These are phyloP conservation scores for Cryptus viduatorius DNA, from an alignment of 2,888 invertebrate species.

Conservation along the genomic window DNA sequence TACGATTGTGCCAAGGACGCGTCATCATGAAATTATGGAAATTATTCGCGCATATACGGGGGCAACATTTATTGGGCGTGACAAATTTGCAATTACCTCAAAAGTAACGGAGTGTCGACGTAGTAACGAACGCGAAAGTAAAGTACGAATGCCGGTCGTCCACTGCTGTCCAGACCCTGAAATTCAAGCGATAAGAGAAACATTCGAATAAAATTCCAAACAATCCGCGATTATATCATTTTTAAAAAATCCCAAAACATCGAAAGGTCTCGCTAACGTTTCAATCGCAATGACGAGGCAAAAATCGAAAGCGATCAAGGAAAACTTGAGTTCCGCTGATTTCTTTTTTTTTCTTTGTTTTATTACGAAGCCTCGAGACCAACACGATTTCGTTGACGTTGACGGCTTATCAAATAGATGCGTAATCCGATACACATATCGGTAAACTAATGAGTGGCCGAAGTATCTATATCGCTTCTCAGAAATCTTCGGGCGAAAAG, in stretches of 20 bases:
- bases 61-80: neutral
- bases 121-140: constrained; percentile 97
- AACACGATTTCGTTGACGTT: neutral
- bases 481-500: constrained; percentile 17
- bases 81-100: constrained; percentile 87
- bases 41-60: constrained; percentile 1
- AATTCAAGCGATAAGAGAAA: constrained; percentile 77
- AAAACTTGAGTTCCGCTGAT: neutral
- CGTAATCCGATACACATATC: neutral
- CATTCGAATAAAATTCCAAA: constrained; percentile 40
- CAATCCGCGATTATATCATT: constrained; percentile 21
- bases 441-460: neutral
- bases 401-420: neutral
- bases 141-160: constrained; percentile 94
- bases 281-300: neutral
- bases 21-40: neutral
- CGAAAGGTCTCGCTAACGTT: neutral
- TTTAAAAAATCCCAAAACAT: constrained; percentile 9
- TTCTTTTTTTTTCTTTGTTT: too few species aligned
- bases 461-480: neutral
- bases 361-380: neutral
- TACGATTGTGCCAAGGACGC: constrained; percentile 45
- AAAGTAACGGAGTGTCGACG: constrained; percentile 95
- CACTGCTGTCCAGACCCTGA: constrained; percentile 95
- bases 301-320: neutral